These are phyloP conservation scores for Sceliomorpha sp. DNA, from an alignment of 2,888 invertebrate genomes.

Conservation along the genomic window DNA sequence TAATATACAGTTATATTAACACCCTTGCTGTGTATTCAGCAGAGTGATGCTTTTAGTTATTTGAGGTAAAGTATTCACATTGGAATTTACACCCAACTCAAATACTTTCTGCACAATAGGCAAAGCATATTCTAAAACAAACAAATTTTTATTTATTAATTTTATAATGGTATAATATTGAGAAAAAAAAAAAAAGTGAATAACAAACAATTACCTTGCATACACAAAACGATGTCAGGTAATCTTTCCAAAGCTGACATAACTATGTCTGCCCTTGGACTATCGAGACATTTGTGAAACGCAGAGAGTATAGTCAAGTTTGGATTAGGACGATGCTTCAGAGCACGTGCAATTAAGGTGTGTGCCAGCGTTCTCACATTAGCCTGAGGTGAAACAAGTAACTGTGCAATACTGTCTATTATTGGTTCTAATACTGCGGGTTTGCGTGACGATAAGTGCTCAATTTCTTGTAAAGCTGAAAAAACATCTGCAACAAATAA, in stretches of 20 bases:
- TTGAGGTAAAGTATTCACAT: slow-evolving; percentile 87
- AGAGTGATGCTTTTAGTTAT: slow-evolving; percentile 90
- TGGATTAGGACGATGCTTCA: slow-evolving; percentile 85
- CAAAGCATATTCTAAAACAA: slow-evolving; percentile 87
- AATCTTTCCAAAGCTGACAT: slow-evolving; percentile 89
- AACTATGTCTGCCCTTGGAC: slow-evolving; percentile 89
- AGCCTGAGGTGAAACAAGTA: slow-evolving; percentile 84
- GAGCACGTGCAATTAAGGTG: slow-evolving; percentile 86
- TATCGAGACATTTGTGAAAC: slow-evolving; percentile 90
- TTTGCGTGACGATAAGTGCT: slow-evolving; percentile 86
- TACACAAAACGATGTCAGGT: slow-evolving; percentile 90
- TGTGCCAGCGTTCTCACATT: slow-evolving; percentile 87
- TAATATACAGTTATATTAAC: slow-evolving; percentile 82
- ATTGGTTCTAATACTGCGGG: slow-evolving; percentile 86
- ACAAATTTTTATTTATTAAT: slow-evolving; percentile 32
- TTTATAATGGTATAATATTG: not conserved
- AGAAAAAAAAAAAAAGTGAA: too few relatives aligned
- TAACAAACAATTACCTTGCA: slow-evolving; percentile 88
- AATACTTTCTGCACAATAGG: slow-evolving; percentile 90
- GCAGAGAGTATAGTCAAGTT: slow-evolving; percentile 86
- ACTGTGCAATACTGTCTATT: slow-evolving; percentile 84
- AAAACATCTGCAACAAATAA: slow-evolving; percentile 81
- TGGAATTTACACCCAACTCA: slow-evolving; percentile 89
- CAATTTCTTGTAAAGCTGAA: slow-evolving; percentile 87
- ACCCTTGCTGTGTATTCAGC: slow-evolving; percentile 91